Base-by-base conservation (phyloP, 2,113 vertebrate species). In the Etheostoma spectabile region DNA sequence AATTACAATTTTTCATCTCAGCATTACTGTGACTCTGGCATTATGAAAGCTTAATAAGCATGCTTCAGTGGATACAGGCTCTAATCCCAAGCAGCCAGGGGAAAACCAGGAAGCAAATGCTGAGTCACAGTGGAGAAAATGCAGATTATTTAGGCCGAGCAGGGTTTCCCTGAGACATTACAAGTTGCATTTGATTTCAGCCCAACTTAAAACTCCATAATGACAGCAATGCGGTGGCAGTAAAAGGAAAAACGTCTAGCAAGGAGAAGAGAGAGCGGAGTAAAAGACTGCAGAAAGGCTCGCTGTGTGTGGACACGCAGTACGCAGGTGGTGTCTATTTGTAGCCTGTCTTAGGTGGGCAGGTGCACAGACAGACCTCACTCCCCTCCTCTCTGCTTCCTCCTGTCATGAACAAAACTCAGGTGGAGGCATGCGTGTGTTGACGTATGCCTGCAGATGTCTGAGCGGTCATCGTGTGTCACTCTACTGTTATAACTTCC, bases 291-390 rank as follows among this genome's bases (percentile, higher is more conserved):
- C 74, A 83, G 57, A 80, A 62, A 74, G 66, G 55, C 63, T 48
- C 5, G 51, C 46, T 60, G 46, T 73, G 65, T 74, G 57, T 33
- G 72, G 77, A 90, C 70, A 66, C 22, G 55, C 82, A 81, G 75
- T 77, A 79, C 35, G 82, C 88, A 91, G 89, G 88, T 88, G 89
- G 91, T 74, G 86, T 83, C 83, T 92, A 86, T 91, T 93, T 88
- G 88, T 75, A 83, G 86, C 76, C 66, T 46, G 49, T 83, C 71
- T 88, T 75, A 70, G 86, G 91, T 90, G 86, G 83, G 87, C 73
- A 91, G 90, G 83, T 85, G 79, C 86, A 84, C 79, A 88, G 87
- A 89, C 77, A 73, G 73, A 83, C 69, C 35, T 48, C 74, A 27
- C 56, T 73, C 74, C 59, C 60, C 69, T 74, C 53, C 74, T 69